These are phyloP conservation scores for Ceratothoa steindachneri DNA, from an alignment of 2,888 invertebrate genomes.

Conservation along the genomic window DNA sequence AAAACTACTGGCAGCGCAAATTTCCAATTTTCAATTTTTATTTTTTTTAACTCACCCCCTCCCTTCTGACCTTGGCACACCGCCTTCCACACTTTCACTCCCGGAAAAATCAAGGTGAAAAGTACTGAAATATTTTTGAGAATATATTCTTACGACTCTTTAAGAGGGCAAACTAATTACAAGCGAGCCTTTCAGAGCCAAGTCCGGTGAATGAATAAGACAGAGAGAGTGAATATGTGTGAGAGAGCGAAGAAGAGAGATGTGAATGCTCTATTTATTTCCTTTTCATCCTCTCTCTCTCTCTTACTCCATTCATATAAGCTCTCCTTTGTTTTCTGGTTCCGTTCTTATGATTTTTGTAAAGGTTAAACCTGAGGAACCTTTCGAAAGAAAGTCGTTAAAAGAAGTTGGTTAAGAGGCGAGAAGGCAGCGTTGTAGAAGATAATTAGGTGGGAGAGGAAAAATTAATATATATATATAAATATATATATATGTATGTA, in stretches of 20 bases:
- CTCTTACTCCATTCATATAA: too few relatives aligned
- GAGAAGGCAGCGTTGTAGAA: background rate
- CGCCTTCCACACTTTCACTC: too few relatives aligned
- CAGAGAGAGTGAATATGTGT: background rate
- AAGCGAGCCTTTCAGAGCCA: background rate
- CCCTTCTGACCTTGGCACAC: too few relatives aligned
- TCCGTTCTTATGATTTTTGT: background rate
- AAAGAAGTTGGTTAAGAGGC: background rate
- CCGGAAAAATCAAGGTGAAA: background rate
- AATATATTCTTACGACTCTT: background rate
- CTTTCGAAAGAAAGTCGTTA: background rate
- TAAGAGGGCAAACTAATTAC: background rate
- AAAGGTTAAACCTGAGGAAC: background rate
- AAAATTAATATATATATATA: background rate
- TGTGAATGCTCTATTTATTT: background rate
- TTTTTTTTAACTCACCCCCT: background rate
- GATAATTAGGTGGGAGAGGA: background rate
- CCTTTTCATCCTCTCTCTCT: background rate
- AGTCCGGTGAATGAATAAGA: background rate
- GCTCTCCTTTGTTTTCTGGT: background rate
- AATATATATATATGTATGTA: background rate
- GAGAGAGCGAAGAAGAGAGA: background rate
- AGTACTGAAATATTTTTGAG: background rate
- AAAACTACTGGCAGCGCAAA: too few relatives aligned
- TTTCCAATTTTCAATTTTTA: background rate